Evolutionary conservation across 2,797 vertebrate genomes (phyloP), one percentile per base, ranked within the genome.

Genomic region (Sebastolobus altivelis): DNA sequence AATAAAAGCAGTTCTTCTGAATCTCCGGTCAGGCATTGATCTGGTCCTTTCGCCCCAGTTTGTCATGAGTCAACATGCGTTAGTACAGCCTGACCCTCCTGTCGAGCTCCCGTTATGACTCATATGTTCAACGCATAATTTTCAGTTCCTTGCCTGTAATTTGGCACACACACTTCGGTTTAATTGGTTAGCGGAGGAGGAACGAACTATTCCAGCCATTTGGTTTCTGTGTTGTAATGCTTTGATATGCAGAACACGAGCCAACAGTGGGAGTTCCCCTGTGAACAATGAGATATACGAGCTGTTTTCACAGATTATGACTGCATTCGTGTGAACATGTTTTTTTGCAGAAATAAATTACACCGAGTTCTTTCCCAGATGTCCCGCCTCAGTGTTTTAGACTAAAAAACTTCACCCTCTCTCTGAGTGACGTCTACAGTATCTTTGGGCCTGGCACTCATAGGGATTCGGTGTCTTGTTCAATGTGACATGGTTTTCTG

Each of bases 41-140:
- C 35, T 13, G 29, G 33, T 49, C 43, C 35, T 60, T 71, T 61
- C 3, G 3, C 11, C 27, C 8, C 12, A 14, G 18, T 55, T 20
- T 25, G 25, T 65, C 62, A 56, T 46, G 27, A 77, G 13, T 52
- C 55, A 75, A 13, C 8, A 9, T 43, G 31, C 12, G 18, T 61
- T 63, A 54, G 69, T 58, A 12, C 12, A 25, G 22, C 27, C 35
- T 9, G 38, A 49, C 46, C 10, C 16, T 46, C 43, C 43, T 8
- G 16, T 46, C 43, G 16, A 46, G 43, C 55, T 72, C 33, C 54
- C 25, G 9, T 52, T 16, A 25, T 18, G 29, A 77, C 63, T 73
- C 65, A 55, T 6, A 61, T 46, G 29, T 49, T 56, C 46, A 58
- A 70, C 65, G 40, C 20, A 75, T 9, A 3, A 73, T 68, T 83